These are phyloP conservation scores for Hyperoodon ampullatus DNA, from an alignment of 2,113 vertebrate species.

Conservation along the genomic window DNA sequence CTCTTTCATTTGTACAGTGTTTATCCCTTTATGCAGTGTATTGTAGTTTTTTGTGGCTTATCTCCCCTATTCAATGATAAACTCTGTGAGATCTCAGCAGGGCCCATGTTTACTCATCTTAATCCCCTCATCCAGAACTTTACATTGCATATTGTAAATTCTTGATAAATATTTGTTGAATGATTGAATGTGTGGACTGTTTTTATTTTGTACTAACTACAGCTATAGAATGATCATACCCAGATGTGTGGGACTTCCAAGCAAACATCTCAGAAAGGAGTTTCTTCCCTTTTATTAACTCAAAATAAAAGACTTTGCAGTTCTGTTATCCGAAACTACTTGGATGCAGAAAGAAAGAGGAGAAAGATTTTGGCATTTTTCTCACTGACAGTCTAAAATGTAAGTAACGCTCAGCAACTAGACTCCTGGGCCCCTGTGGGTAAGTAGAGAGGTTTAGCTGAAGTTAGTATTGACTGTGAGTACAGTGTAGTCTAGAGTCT, in stretches of 20 bases:
- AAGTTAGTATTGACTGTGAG: background rate
- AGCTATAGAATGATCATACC: background rate
- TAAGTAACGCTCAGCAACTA: background rate
- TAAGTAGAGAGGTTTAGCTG: background rate
- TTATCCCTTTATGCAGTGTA: background rate
- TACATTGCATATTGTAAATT: background rate
- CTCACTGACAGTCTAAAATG: background rate
- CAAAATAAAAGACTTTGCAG: constrained; percentile 5
- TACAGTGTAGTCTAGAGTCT: background rate
- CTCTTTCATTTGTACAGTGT: background rate
- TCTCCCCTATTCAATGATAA: background rate
- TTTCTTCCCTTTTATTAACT: background rate
- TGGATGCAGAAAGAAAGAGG: constrained; percentile 13
- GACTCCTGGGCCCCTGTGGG: background rate
- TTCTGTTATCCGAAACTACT: background rate
- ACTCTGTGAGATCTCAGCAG: background rate
- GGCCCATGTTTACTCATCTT: background rate
- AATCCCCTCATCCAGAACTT: constrained; percentile 21
- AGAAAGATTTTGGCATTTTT: constrained; percentile 31
- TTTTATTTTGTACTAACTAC: constrained; percentile 7
- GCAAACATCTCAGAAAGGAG: constrained; percentile 5
- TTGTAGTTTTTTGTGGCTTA: background rate
- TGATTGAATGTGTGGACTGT: background rate
- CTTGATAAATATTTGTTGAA: background rate
- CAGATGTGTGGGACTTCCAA: background rate